Percentiles rank a stretch among this genome's conserved stretches.
These are phyloP conservation scores for Bubo scandiacus DNA, from an alignment of 2,113 vertebrate genomes.

Conservation along the genomic window DNA sequence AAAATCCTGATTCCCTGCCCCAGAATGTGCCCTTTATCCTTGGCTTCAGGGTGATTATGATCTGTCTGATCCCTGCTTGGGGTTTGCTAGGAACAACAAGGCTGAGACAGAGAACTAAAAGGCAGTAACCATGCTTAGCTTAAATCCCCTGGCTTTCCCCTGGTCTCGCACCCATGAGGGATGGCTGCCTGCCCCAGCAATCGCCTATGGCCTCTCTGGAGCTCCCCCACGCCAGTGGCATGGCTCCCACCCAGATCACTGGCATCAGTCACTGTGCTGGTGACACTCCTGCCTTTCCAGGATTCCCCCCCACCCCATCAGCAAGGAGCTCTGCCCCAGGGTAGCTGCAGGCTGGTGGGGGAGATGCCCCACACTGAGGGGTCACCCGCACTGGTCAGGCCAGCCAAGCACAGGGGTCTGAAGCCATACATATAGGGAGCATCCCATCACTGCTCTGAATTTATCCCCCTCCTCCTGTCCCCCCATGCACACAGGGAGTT, in stretches of 20 bases:
- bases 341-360: no score
- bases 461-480: background rate
- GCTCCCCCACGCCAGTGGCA: rapidly evolving
- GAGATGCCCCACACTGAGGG: background rate
- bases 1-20: background rate
- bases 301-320: rapidly evolving
- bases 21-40: background rate
- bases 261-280: background rate
- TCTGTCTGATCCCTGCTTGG: background rate
- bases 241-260: background rate
- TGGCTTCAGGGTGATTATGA: background rate
- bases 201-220: rapidly evolving
- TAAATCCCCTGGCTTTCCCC: background rate
- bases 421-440: background rate
- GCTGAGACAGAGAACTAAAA: background rate
- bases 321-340: background rate
- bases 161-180: rapidly evolving
- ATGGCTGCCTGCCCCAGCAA: rapidly evolving
- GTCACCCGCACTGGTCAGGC: background rate
- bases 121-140: rapidly evolving
- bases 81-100: background rate
- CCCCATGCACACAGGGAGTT: background rate
- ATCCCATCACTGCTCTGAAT: background rate
- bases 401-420: background rate
- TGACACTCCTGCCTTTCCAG: background rate